Base-by-base conservation (phyloP, 2,113 vertebrate species). In the Ciconia stormi region DNA sequence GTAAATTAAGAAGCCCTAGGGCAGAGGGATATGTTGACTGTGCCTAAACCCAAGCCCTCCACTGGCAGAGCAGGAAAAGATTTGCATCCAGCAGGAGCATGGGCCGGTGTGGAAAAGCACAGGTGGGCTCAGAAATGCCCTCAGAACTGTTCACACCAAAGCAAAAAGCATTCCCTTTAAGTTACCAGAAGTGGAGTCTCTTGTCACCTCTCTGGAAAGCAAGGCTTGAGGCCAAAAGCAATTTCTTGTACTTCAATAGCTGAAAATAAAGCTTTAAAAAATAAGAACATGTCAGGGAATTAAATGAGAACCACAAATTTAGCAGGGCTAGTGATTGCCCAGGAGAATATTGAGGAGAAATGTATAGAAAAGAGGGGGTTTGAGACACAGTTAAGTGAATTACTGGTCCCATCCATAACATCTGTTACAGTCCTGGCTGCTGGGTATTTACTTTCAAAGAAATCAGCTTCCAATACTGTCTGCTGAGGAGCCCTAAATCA, bases 221-320 rank as follows among this genome's bases (percentile, higher is more conserved):
- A 86, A 78, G 59, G 67, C 96, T 95, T 55, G 50, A 90, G 88
- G 93, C 84, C 70, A 91, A 91, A 93, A 93, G 70, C 86, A 96
- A 92, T 94, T 89, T 95, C 90, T 96, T 81, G 67, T 89, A 59
- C 63, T 93, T 95, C 89, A 88, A 44, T 58, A 92, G 80, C 63
- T 78, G 86, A 94, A 95, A 92, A 93, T 94, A 93, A 90, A 95
- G 72, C 92, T 84, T 92, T 87, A 82, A 94, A 95, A 96, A 95
- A 94, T 82, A 82, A 78, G 92, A 92, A 95, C 88, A 96, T 92
- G 92, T 93, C 90, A 95, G 58, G 32, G 77, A 93, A 96, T 97
- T 96, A 96, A 97, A 97, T 90, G 88, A 90, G 90, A 93, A 71
- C 94, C 55, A 95, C 85, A 92, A 94, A 92, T 93, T 93, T 81